phyloP scores from a whole-genome alignment of 2,888 invertebrate species.

The Lathronympha strigana region DNA sequence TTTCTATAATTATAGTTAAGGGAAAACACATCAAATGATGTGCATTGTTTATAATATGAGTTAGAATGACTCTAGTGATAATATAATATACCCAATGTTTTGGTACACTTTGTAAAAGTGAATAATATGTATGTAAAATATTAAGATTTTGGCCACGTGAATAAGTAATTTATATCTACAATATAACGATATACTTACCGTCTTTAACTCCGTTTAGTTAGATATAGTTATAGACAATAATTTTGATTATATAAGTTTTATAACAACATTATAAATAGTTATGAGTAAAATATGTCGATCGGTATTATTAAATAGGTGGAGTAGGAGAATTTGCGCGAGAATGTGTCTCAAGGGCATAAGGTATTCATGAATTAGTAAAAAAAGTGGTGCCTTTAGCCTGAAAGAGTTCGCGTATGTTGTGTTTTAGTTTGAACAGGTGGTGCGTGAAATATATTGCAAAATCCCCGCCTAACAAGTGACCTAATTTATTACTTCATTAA shows the following conservation, averaged over 20 bases:
- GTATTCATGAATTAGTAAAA: too few species aligned
- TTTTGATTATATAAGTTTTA: constrained; percentile 12
- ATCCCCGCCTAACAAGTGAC: too few species aligned
- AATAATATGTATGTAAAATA: background rate
- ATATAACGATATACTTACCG: background rate
- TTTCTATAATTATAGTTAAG: background rate
- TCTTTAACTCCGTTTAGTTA: background rate
- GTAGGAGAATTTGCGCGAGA: too few species aligned
- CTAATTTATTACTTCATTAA: too few species aligned
- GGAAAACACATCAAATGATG: background rate
- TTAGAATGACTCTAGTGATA: background rate
- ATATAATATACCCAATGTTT: background rate
- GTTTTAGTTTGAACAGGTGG: too few species aligned
- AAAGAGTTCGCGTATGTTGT: too few species aligned
- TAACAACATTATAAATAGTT: background rate
- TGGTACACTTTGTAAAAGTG: background rate
- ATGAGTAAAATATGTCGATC: background rate
- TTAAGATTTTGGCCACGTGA: background rate
- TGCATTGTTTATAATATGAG: background rate
- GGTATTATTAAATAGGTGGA: background rate
- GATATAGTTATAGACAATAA: background rate
- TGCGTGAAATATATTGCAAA: too few species aligned
- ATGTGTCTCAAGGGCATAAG: too few species aligned
- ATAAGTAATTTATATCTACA: background rate
- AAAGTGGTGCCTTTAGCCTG: too few species aligned